Evolutionary conservation across 2,888 invertebrate species (phyloP).

Genomic region (Stegophylla sp.): DNA sequence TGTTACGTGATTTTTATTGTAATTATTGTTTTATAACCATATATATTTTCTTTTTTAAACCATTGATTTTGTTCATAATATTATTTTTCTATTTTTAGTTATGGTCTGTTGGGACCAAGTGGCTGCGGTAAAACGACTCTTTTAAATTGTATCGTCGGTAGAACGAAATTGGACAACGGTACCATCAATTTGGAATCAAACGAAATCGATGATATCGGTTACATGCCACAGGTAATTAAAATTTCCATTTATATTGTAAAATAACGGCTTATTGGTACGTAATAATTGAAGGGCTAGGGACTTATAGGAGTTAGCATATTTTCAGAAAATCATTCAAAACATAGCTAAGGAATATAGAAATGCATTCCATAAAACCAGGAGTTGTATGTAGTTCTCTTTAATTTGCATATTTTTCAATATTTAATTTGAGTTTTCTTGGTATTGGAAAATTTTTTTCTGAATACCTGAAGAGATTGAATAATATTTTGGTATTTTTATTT

Average conservation of each 20-base stretch:
- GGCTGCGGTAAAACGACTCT: slow-evolving; percentile 70
- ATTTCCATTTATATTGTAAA: no score
- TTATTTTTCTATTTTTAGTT: slow-evolving; percentile 67
- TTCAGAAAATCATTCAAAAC: no score
- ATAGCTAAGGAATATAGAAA: no score
- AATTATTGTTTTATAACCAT: background rate
- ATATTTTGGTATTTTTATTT: no score
- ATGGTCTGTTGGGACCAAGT: slow-evolving; percentile 69
- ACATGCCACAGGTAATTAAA: slow-evolving; percentile 70
- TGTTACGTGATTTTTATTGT: background rate
- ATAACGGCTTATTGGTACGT: no score
- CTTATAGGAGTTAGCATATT: no score
- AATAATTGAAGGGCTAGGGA: no score
- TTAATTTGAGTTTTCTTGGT: no score
- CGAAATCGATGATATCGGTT: slow-evolving; percentile 65
- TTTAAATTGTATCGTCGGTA: slow-evolving; percentile 67
- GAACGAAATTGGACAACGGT: slow-evolving; percentile 66
- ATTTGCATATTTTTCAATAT: no score
- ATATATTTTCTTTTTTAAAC: background rate
- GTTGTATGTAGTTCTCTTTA: no score
- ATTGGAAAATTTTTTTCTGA: no score
- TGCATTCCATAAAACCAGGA: background rate
- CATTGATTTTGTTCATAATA: background rate
- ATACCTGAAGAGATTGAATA: no score
- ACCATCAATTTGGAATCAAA: slow-evolving; percentile 66